Evolutionary conservation across 2,113 vertebrate species (phyloP), one percentile per base, ranked within the genome.

Genomic region (Chionis minor): DNA sequence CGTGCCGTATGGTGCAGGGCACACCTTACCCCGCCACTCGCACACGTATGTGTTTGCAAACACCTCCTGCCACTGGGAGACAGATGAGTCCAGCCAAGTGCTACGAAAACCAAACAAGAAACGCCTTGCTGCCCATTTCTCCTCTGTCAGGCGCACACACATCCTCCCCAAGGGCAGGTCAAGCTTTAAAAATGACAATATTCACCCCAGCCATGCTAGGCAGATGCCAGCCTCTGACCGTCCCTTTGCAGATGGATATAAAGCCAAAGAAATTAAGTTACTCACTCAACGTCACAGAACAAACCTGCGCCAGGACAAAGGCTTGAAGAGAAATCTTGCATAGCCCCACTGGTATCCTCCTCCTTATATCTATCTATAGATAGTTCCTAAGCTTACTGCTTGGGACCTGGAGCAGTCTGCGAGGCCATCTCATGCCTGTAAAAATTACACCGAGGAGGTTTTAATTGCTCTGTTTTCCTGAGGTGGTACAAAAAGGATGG

Each of bases 1-100:
- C 69, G 1, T 5, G 12, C 72, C 92, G 40, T 81, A 81, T 84
- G 95, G 93, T 47, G 72, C 81, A 89, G 93, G 90, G 73, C 87
- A 83, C 87, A 35, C 58, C 84, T 77, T 13, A 28, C 2, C 86
- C 74, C 94, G 90, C 67, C 87, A 28, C 63, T 70, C 58, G 6
- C 49, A 45, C 88, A 66, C 88, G 33, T 2, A 49, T 72, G 89
- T 87, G 30, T 90, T 81, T 95, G 89, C 91, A 94, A 95, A 97
- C 91, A 94, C 89, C 44, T 89, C 89, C 94, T 95, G 94, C 94
- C 77, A 38, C 83, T 58, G 88, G 86, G 59, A 94, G 61, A 88
- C 7, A 4, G 56, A 69, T 6, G 5, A 88, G 33, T 38, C 88
- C 92, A 91, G 80, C 80, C 92, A 92, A 88, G 77, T 2, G 27